Conservation (phyloP, 1,140 invertebrate genomes). For the Lysiphlebus fabarum region DNA sequence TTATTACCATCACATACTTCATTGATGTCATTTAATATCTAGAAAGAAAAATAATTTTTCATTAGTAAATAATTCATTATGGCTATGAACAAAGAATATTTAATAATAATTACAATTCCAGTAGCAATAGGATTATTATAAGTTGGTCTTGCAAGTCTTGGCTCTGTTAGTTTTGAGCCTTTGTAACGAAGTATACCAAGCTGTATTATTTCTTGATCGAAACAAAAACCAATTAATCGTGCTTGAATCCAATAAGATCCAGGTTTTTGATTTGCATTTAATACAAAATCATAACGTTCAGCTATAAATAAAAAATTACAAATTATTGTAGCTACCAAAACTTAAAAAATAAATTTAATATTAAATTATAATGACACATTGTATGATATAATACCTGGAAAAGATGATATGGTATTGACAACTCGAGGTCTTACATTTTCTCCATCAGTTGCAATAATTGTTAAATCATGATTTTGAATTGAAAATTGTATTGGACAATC, state of each 20-base stretch:
- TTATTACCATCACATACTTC: conserved; percentile 4
- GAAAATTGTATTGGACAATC: conserved; percentile 55
- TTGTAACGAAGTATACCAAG: conserved; percentile 52
- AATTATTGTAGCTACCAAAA: too few species aligned
- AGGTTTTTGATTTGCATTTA: conserved; percentile 43
- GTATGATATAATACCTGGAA: too few species aligned
- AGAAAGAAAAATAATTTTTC: background rate
- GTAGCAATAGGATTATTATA: conserved; percentile 2
- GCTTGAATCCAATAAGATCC: conserved; percentile 54
- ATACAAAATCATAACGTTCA: conserved; percentile 56
- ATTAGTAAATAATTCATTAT: background rate
- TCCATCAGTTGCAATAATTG: conserved; percentile 57
- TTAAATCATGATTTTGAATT: conserved; percentile 56
- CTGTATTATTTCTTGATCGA: conserved; percentile 45
- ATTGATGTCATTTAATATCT: conserved; percentile 20
- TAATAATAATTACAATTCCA: conserved; percentile 18
- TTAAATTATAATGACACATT: background rate
- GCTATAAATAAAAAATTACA: conserved; percentile 41
- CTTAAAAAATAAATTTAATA: background rate
- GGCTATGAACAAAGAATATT: background rate
- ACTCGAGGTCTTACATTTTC: conserved; percentile 10
- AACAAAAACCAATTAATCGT: conserved; percentile 48
- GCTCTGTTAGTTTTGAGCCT: background rate
- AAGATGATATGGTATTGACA: conserved; percentile 19
- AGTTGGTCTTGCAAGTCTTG: background rate